These are phyloP conservation scores for Tupaia tana DNA, from an alignment of 2,113 vertebrate species.

Conservation along the genomic window DNA sequence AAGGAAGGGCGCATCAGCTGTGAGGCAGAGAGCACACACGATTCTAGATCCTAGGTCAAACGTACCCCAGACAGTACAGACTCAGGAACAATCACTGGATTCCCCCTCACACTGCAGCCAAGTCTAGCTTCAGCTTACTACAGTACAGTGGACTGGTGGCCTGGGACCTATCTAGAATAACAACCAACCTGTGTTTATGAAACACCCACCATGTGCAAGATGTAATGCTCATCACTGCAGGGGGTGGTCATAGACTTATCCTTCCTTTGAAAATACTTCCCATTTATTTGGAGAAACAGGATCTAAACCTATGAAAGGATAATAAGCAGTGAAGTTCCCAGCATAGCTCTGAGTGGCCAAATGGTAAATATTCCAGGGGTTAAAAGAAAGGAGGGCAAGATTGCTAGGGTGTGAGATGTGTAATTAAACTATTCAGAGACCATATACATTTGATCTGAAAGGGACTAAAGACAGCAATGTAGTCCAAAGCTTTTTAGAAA, in stretches of 20 bases:
- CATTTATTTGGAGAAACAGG: neutral
- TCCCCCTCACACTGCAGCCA: neutral
- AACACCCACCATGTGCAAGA: neutral
- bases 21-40: neutral
- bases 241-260: neutral
- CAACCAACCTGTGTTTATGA: neutral
- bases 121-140: neutral
- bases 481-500: constrained; percentile 29
- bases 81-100: neutral
- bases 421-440: neutral
- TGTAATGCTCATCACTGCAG: neutral
- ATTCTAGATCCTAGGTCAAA: constrained; percentile 45
- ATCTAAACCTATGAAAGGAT: neutral
- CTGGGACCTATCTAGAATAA: neutral
- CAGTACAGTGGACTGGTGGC: neutral
- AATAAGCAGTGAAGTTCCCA: neutral
- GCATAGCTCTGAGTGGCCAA: neutral
- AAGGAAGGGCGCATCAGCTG: neutral
- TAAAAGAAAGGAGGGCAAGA: neutral
- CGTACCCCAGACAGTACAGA: neutral
- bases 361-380: neutral
- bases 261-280: neutral
- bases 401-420: neutral
- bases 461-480: neutral
- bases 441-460: neutral